Conservation (phyloP, 2,113 vertebrate genomes). For the Lepisosteus oculatus region DNA sequence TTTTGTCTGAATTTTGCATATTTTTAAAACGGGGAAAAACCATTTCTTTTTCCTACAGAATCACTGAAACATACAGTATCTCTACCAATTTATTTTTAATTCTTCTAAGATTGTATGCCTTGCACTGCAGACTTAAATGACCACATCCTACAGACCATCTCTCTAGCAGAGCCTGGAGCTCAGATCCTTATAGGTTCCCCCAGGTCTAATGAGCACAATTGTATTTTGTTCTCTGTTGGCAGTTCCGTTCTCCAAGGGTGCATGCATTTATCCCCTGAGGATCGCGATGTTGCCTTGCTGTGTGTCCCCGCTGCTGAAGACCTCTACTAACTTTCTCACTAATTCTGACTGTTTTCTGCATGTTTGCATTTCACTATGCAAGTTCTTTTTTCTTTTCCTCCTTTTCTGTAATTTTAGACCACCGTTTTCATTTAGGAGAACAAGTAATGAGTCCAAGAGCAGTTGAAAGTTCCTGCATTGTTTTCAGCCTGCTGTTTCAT, state of each 20-base stretch:
- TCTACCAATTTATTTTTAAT: too few relatives aligned
- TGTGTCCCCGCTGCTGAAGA: constrained; percentile 4
- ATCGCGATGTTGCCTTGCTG: constrained; percentile 6
- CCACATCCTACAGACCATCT: too few relatives aligned
- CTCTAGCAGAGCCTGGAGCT: background rate
- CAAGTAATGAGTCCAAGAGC: too few relatives aligned
- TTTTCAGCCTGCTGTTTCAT: too few relatives aligned
- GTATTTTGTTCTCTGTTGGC: background rate
- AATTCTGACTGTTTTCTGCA: constrained; percentile 7
- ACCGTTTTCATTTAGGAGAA: too few relatives aligned
- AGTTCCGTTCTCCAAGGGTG: background rate
- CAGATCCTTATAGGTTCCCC: background rate
- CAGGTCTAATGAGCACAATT: background rate
- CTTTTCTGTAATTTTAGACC: background rate
- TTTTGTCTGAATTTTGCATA: too few relatives aligned
- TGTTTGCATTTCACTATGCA: constrained; percentile 1
- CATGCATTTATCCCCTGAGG: constrained; percentile 6
- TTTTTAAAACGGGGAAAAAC: too few relatives aligned
- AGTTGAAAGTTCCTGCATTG: too few relatives aligned
- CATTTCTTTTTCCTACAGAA: too few relatives aligned
- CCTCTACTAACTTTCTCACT: constrained; percentile 18
- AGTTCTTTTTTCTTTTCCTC: background rate
- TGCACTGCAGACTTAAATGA: too few relatives aligned
- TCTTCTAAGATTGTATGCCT: too few relatives aligned
- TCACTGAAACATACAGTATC: too few relatives aligned